Evolutionary conservation across 2,797 vertebrate genomes (phyloP).

Genomic region (Carcharodon carcharias): DNA sequence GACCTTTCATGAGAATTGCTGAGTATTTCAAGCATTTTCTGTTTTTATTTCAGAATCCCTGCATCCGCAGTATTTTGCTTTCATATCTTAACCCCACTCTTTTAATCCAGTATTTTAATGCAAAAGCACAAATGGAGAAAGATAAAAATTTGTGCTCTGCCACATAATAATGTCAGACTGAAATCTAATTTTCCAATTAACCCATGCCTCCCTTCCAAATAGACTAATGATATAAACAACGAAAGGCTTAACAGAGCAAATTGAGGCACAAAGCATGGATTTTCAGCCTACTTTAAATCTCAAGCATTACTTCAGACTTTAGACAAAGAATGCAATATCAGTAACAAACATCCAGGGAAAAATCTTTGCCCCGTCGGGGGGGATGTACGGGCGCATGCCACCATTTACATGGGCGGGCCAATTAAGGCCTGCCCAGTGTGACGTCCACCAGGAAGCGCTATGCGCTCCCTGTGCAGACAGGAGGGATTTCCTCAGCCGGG

Average conservation of each 20-base stretch:
- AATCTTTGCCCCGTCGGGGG: too few species aligned
- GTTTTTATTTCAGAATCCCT: background rate
- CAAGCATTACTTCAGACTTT: background rate
- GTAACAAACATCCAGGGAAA: background rate
- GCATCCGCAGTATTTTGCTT: background rate
- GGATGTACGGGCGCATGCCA: too few species aligned
- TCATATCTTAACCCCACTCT: background rate
- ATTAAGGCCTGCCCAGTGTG: too few species aligned
- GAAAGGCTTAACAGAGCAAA: background rate
- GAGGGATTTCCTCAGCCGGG: too few species aligned
- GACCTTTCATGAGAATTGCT: background rate
- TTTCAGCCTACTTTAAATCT: background rate
- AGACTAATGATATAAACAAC: background rate
- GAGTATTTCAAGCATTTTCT: background rate
- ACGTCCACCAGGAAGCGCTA: too few species aligned
- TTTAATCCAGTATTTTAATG: background rate
- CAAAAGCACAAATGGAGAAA: background rate
- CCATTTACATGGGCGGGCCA: too few species aligned
- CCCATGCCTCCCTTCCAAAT: background rate
- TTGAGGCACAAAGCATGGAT: background rate
- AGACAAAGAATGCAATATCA: background rate
- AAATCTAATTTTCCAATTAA: constrained; percentile 13
- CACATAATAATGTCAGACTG: background rate
- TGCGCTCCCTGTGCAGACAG: too few species aligned
- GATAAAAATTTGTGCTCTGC: background rate